Evolutionary conservation across 2,797 vertebrate genomes (phyloP).

Genomic region (Lycodopsis pacificus): DNA sequence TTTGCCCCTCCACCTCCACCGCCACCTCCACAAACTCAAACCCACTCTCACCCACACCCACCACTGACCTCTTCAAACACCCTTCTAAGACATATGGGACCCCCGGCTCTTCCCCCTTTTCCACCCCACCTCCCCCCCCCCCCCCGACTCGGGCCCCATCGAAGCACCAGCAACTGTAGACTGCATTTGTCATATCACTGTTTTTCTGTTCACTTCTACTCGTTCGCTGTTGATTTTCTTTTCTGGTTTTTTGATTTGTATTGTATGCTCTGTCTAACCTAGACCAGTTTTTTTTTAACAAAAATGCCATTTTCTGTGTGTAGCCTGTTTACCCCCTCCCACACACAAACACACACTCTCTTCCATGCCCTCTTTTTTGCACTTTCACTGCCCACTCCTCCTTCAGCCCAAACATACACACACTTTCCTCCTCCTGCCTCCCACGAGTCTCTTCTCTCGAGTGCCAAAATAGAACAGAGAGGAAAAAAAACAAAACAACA

Average conservation of each 20-base stretch:
- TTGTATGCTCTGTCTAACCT: constrained; percentile 85
- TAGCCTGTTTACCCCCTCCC: constrained; percentile 85
- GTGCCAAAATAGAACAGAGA: constrained; percentile 88
- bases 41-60: constrained; percentile 66
- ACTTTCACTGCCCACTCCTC: constrained; percentile 84
- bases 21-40: constrained; percentile 52
- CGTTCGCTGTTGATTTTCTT: constrained; percentile 66
- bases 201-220: constrained; percentile 76
- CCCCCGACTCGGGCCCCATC: constrained; percentile 75
- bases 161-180: constrained; percentile 87
- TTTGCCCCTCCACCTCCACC: constrained; percentile 20
- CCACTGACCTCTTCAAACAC: constrained; percentile 46
- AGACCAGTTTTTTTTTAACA: constrained; percentile 84
- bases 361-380: constrained; percentile 81
- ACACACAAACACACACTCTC: constrained; percentile 50
- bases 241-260: constrained; percentile 82
- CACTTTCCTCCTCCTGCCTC: constrained; percentile 74
- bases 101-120: constrained; percentile 19
- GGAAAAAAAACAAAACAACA: constrained; percentile 47
- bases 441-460: constrained; percentile 83
- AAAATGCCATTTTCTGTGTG: constrained; percentile 88
- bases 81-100: constrained; percentile 50
- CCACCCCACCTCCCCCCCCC: constrained; percentile 21
- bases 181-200: constrained; percentile 89
- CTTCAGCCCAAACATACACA: constrained; percentile 70